Conservation (phyloP, 2,113 vertebrate species). For the Athene noctua region DNA sequence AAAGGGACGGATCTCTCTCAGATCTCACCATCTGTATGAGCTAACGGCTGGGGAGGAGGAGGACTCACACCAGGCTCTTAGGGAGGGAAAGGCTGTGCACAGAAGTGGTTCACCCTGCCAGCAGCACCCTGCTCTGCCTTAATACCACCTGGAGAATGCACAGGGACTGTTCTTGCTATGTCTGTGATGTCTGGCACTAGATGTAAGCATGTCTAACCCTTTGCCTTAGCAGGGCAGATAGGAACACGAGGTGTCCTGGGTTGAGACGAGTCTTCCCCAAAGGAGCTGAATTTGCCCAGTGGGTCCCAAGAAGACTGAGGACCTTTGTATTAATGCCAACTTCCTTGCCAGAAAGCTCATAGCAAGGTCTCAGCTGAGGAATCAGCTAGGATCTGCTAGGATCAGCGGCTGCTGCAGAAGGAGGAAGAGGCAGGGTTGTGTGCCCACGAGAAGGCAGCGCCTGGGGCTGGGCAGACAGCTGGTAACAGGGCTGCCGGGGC, state of each 20-base stretch:
- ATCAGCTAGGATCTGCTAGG: rapidly evolving
- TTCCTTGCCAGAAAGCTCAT: not conserved
- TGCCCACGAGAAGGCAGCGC: not conserved
- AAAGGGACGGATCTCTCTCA: no score
- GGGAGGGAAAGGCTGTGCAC: rapidly evolving
- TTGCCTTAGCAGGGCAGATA: not conserved
- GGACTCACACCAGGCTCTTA: not conserved
- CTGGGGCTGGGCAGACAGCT: not conserved
- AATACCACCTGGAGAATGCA: not conserved
- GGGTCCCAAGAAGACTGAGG: not conserved
- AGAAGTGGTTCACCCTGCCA: not conserved
- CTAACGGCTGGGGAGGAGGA: not conserved
- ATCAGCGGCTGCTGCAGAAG: not conserved
- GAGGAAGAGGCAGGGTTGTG: not conserved
- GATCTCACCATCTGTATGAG: not conserved
- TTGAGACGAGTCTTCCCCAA: not conserved
- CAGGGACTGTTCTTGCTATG: not conserved
- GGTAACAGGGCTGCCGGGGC: not conserved
- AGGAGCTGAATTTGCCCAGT: not conserved
- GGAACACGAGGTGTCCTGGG: not conserved
- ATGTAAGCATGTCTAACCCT: rapidly evolving
- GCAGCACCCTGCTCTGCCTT: not conserved
- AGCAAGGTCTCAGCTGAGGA: not conserved
- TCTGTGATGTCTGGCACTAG: not conserved
- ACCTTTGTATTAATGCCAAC: not conserved